Conservation (phyloP, 2,888 invertebrate species). For the Gerosis bhagava region DNA sequence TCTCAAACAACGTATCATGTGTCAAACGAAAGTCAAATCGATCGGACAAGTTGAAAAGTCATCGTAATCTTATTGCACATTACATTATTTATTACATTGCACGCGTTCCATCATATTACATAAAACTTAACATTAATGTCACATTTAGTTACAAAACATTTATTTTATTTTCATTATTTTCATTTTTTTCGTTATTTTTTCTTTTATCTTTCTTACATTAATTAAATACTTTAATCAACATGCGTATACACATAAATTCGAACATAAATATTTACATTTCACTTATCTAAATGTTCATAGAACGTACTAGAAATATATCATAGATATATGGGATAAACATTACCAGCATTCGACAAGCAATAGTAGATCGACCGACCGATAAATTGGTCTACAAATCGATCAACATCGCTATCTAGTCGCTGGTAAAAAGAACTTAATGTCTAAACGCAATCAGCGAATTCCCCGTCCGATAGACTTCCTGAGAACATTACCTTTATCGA, state of each 20-base stretch:
- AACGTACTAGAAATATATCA: constrained; percentile 98
- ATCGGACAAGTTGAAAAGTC: constrained; percentile 1
- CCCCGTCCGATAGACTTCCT: constrained; percentile 73
- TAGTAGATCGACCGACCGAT: constrained; percentile 39
- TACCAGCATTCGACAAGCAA: constrained; percentile 82
- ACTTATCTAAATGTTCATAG: constrained; percentile 90
- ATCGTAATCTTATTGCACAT: constrained; percentile 7
- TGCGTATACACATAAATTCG: constrained; percentile 22
- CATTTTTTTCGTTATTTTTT: constrained; percentile 2
- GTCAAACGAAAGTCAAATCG: constrained; percentile 11
- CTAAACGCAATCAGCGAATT: constrained; percentile 59
- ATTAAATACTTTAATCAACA: constrained; percentile 6
- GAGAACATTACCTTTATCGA: constrained; percentile 82
- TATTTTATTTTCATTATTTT: background rate
- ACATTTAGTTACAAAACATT: background rate
- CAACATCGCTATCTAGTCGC: constrained; percentile 55
- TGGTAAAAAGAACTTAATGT: constrained; percentile 69
- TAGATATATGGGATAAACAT: constrained; percentile 98
- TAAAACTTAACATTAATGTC: constrained; percentile 1
- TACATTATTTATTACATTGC: constrained; percentile 18
- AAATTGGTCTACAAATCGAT: constrained; percentile 18
- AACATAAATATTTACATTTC: constrained; percentile 59
- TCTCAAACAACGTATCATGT: no score
- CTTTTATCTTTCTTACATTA: constrained; percentile 2
- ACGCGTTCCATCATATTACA: constrained; percentile 7